phyloP scores from a whole-genome alignment of 1,140 invertebrate genomes.

The Bombus cullumanus region DNA sequence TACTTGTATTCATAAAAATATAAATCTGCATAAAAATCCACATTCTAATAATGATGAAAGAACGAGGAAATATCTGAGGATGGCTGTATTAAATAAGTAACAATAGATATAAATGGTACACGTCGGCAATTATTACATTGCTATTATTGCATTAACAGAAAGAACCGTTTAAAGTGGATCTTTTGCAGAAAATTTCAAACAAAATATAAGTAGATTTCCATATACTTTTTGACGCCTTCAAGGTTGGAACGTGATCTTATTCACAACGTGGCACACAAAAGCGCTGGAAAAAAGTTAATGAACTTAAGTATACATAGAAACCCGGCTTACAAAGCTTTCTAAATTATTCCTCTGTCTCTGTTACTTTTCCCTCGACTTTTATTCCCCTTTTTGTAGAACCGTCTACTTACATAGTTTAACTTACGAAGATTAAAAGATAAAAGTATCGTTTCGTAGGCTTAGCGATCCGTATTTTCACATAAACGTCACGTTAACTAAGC shows the following conservation, averaged over 20 bases:
- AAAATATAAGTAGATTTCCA: no score
- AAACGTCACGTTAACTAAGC: not conserved
- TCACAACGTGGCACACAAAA: not conserved
- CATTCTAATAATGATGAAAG: no score
- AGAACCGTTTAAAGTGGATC: no score
- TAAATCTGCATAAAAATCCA: no score
- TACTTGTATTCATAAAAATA: no score
- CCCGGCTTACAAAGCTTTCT: not conserved
- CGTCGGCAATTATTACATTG: no score
- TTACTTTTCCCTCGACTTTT: not conserved
- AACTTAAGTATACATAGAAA: not conserved
- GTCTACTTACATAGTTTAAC: not conserved
- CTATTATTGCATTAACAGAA: no score
- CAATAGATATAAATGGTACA: no score
- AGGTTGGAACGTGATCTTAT: not conserved
- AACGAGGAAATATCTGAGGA: no score
- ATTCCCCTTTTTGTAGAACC: no score
- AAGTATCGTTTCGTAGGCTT: not conserved
- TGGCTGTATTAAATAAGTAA: no score
- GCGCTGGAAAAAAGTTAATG: not conserved
- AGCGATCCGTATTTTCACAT: not conserved
- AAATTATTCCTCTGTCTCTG: not conserved
- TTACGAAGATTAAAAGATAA: not conserved
- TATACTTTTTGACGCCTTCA: not conserved
- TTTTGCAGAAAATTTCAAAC: no score